Evolutionary conservation across 2,888 invertebrate genomes (phyloP), one percentile per base, ranked within the genome.

Genomic region (Heliconius charithonia): DNA sequence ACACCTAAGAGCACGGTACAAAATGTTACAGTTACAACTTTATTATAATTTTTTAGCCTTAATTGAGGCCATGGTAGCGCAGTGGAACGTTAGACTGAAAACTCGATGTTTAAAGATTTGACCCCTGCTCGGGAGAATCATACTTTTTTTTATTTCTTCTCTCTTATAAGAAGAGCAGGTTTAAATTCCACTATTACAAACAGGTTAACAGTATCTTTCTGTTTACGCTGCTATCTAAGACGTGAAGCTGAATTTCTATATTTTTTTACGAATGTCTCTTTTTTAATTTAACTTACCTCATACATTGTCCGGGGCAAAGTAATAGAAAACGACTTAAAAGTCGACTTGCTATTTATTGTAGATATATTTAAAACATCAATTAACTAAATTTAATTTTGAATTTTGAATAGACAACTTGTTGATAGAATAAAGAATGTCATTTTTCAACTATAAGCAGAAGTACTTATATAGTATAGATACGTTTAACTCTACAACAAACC

Each of bases 1-100:
- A 79, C 80, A 80, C 79, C 76, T 80, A 80, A 79, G 76, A 63
- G 62, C 65, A 75, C 29, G 37, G 76, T 66, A 62, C 59, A 25
- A 70, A 78, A 25, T 22, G 59, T 69, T 74, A 37, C 59, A 59
- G 3, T 41, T 32, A 74, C 29, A 32, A 45, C 45, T 77, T 72
- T 59, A 51, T 41, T 45, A 65, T 56, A 51, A 19, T 19, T 72
- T 72, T 72, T 71, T n/a, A 37, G 13, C 16, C 56, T 29, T 12
- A 19, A 45, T 29, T 70, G 10, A 10, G 1, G 41, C 3, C 9
- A 19, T 22, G 12, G 12, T 59, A 59, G 4, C 9, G 10, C n/a
- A n/a, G 59, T 59, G 59, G 10, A 4, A 1, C 9, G 59, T 10
- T 59, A 12, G n/a, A 59, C 1, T n/a, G n/a, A 10, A 59, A n/a